Conservation (phyloP, 2,888 invertebrate genomes). For the Muscina levida region DNA sequence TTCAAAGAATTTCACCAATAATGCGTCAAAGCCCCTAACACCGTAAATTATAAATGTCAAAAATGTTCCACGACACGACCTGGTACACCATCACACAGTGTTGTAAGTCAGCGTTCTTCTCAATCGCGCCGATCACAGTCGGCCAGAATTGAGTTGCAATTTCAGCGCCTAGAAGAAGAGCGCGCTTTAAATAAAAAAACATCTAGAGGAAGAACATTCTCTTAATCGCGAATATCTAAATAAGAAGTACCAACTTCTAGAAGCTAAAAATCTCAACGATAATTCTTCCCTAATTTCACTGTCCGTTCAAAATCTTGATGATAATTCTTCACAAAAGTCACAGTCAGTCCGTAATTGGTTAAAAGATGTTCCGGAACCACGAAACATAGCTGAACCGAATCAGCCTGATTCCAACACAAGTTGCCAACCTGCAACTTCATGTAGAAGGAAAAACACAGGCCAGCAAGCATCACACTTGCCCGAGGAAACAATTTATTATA, state of each 20-base stretch:
- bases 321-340: too few species aligned
- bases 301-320: too few species aligned
- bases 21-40: neutral
- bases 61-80: constrained; percentile 19
- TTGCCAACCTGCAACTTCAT: neutral
- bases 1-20: neutral
- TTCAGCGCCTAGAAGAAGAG: neutral
- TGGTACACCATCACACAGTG: constrained; percentile 16
- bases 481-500: neutral
- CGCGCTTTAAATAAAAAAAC: neutral
- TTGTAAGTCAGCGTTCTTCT: neutral
- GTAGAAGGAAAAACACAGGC: neutral
- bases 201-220: too few species aligned
- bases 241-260: constrained; percentile 45
- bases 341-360: constrained; percentile 40
- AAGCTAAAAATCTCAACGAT: too few species aligned
- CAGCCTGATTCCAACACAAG: neutral
- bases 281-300: constrained; percentile 9
- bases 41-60: neutral
- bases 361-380: neutral
- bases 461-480: neutral
- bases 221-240: constrained; percentile 15
- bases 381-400: neutral
- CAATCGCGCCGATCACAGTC: constrained; percentile 16
- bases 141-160: constrained; percentile 13